A percentile compares a stretch with the other conserved stretches of the same genome.
These are phyloP conservation scores for Hyperopisus bebe DNA, from an alignment of 2,113 vertebrate species.

Conservation along the genomic window DNA sequence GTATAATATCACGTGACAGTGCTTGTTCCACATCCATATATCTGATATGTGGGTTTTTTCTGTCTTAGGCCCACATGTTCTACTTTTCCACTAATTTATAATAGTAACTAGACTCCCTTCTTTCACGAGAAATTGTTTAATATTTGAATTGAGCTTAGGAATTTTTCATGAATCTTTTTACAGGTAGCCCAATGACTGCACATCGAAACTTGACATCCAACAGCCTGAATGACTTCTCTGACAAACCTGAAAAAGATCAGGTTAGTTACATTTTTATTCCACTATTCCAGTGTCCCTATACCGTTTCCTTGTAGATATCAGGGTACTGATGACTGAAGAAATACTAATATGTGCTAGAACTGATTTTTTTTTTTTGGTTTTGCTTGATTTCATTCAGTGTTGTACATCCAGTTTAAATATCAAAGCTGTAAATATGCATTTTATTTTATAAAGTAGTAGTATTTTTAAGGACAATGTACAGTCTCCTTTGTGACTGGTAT, in stretches of 20 bases:
- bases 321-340: neutral
- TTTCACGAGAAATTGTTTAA: neutral
- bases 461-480: neutral
- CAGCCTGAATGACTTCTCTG: constrained; percentile 91
- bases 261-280: constrained; percentile 54
- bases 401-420: neutral
- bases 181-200: constrained; percentile 82
- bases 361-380: neutral
- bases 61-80: too few relatives aligned
- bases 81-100: neutral
- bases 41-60: neutral
- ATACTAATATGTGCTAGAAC: neutral
- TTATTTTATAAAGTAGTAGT: neutral
- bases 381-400: neutral
- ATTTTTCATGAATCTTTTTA: constrained; percentile 29
- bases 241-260: constrained; percentile 96
- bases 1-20: neutral
- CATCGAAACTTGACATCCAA: constrained; percentile 88
- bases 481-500: neutral
- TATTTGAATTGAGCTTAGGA: neutral
- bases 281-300: neutral
- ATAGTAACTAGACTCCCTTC: neutral
- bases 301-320: neutral
- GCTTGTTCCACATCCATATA: neutral
- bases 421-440: neutral